Base-by-base conservation (phyloP, 2,888 invertebrate genomes). In the Apamea epomidion region DNA sequence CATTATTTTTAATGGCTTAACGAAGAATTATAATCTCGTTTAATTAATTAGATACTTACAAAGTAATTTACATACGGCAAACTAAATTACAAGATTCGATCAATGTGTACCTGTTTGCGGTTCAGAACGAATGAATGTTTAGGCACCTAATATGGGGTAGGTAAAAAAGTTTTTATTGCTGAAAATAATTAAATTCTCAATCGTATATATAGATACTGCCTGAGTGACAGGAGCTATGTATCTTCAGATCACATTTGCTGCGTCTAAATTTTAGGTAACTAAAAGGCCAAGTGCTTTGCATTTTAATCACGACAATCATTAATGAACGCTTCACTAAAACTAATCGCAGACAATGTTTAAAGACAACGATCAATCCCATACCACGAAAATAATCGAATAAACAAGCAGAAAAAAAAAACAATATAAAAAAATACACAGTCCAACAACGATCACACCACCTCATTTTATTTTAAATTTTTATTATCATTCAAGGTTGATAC, bases 401-500 rank as follows among this genome's bases (percentile, higher is more conserved):
- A 1, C 14, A 16, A 6, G 8, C 21, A 37, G 1, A 51, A 29
- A 4, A 62, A 8, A 48, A n/a, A 64, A 8, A 69, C 2, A 2
- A 32, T 1, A 54, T 18, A 42, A 4, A 54, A 45, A 25, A n/a
- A 25, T 32, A 42, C 68, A 18, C 29, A 62, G 12, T 54, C 79
- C 48, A 69, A 58, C 70, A 77, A 81, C 78, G 18, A 58, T 2
- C 48, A 12, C 12, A 29, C 29, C 58, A 80, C 82, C 82, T 76
- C 51, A 78, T 37, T 64, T 78, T 8, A 77, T 37, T 64, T 78
- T 6, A 77, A 80, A 73, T 65, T 68, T 32, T 83, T 79, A 84
- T 82, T 78, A 77, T 67, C 60, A 45, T 71, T 69, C 79, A 89
- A 89, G 88, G 90, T 71, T 71, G 67, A 67, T 54, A 81, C 42